Evolutionary conservation across 2,113 vertebrate species (phyloP), one percentile per base, ranked within the genome.

Genomic region (Antechinus stuartii): DNA sequence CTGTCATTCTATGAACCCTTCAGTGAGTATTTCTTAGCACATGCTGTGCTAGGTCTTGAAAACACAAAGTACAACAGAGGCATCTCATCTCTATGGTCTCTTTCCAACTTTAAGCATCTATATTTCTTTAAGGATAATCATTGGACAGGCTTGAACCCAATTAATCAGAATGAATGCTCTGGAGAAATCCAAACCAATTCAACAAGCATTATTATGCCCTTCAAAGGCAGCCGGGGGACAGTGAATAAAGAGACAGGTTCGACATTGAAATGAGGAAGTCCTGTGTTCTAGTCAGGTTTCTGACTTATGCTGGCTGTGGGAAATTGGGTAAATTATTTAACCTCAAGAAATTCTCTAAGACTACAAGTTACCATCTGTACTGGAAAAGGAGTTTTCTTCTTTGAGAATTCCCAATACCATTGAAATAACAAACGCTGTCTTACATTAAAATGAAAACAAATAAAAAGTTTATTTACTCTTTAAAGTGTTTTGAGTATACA

Each of bases 71-170:
- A 7, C 23, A 42, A 16, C 7, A 22, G 35, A 84, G 22, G 12
- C 6, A 84, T 23, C 19, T 19, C 42, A 84, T 84, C 19, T 23
- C 68, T 0, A 23, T 84, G 68, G 35, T 19, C 7, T 7, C 16
- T 84, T 84, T 42, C n/a, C n/a, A 42, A 8, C n/a, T 84, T 16
- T 42, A 84, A 84, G n/a, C n/a, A 84, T 84, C 68, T 84, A 19
- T 76, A 2, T 84, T 42, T 93, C 53, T 91, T 94, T 35, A 93
- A 56, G 94, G 68, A 30, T 54, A 89, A 47, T 94, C n/a, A 53
- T 89, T 52, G 22, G 30, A 8, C 8, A 84, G 53, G 55, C 90
- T 91, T 94, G 93, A 89, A 84, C 89, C 24, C 84, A n/a, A 91
- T 84, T 89, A 95, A 94, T 54, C 25, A 93, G 52, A 89, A 54